phyloP scores from a whole-genome alignment of 1,140 invertebrate species.

The Campoletis sonorensis region DNA sequence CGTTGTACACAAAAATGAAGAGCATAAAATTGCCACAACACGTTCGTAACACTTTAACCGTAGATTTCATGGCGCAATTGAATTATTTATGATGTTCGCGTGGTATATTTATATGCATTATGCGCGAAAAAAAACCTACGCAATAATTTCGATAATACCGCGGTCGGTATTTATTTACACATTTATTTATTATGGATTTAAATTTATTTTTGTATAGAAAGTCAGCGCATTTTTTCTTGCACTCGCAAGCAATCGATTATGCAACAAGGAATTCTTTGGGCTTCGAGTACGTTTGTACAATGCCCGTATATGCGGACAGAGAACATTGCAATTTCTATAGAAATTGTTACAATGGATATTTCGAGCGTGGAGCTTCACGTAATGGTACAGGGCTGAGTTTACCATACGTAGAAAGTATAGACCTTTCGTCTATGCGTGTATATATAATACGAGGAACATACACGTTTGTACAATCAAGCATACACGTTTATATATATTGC shows the following conservation, averaged over 20 bases:
- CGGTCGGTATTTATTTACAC: slow-evolving; percentile 1
- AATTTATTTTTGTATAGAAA: slow-evolving; percentile 21
- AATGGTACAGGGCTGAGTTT: slow-evolving; percentile 9
- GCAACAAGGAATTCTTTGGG: slow-evolving; percentile 2
- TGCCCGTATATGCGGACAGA: background rate
- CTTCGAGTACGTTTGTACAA: background rate
- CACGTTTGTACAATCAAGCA: background rate
- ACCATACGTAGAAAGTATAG: slow-evolving; percentile 13
- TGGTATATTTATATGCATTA: background rate
- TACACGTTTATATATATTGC: background rate
- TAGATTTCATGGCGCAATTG: background rate
- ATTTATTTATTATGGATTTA: slow-evolving; percentile 1
- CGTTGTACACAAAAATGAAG: background rate
- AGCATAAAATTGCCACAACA: slow-evolving; percentile 19
- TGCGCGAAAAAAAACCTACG: background rate
- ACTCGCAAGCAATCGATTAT: slow-evolving; percentile 15
- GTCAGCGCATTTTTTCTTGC: background rate
- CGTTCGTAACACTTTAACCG: slow-evolving; percentile 27
- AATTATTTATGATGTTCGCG: slow-evolving; percentile 25
- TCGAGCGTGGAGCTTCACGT: slow-evolving; percentile 19
- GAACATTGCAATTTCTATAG: slow-evolving; percentile 33
- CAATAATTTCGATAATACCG: slow-evolving; percentile 6
- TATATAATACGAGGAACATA: background rate
- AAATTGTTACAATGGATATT: slow-evolving; percentile 41
- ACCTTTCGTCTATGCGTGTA: background rate